These are phyloP conservation scores for Muricea muricata DNA, from an alignment of 92 coral and sea anemone species.

Conservation along the genomic window DNA sequence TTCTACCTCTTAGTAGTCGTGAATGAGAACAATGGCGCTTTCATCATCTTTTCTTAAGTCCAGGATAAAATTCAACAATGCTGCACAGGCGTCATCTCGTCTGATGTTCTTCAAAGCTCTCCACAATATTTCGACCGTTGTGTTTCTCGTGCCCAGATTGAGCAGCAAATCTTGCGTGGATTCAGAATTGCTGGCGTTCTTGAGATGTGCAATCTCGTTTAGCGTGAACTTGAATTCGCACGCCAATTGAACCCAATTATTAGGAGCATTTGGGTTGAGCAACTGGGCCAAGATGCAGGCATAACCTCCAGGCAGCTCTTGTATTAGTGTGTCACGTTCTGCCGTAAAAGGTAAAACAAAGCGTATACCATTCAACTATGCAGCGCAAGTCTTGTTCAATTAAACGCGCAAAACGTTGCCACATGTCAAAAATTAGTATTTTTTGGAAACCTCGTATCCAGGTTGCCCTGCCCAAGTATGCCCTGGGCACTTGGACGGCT, in stretches of 20 bases:
- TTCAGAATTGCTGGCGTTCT: not conserved
- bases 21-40: not conserved
- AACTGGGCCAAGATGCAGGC: not conserved
- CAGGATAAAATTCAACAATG: not conserved
- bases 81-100: not conserved
- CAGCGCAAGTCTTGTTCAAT: too few species aligned
- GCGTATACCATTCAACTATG: not conserved
- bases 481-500: too few species aligned
- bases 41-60: not conserved
- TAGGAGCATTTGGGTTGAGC: not conserved
- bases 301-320: not conserved
- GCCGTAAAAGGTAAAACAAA: not conserved
- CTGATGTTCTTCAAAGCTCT: not conserved
- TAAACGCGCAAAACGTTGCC: too few species aligned
- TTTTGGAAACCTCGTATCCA: too few species aligned
- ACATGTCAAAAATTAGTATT: too few species aligned
- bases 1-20: not conserved
- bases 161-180: not conserved
- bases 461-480: too few species aligned
- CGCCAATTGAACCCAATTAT: not conserved
- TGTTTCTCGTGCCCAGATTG: not conserved
- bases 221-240: not conserved
- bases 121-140: not conserved
- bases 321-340: not conserved
- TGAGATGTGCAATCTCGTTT: not conserved